Evolutionary conservation across 2,797 vertebrate species (phyloP).

Genomic region (Sphenopsis melanotis): DNA sequence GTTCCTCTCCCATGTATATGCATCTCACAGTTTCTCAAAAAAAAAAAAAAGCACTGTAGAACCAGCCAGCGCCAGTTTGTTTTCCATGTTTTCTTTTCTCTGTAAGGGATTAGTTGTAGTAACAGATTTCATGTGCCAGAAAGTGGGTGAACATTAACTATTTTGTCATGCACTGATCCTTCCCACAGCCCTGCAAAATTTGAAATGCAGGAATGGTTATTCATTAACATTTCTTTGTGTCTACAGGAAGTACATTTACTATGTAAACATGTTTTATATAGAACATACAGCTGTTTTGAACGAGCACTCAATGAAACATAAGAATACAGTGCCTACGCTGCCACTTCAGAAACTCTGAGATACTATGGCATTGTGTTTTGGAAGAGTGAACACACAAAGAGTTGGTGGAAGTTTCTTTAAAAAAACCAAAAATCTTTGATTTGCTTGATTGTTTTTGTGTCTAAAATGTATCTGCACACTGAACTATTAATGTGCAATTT

Average conservation of each 20-base stretch:
- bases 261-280: conserved; percentile 62
- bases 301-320: conserved; percentile 19
- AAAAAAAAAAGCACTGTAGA: background rate
- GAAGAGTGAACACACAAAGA: background rate
- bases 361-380: conserved; percentile 4
- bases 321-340: conserved; percentile 36
- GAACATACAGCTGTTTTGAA: conserved; percentile 60
- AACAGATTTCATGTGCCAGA: conserved; percentile 58
- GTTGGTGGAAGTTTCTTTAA: background rate
- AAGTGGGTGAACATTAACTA: conserved; percentile 57
- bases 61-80: background rate
- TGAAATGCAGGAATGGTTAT: conserved; percentile 56
- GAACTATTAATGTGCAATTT: background rate
- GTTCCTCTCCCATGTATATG: conserved; percentile 27
- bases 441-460: background rate
- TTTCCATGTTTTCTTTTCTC: conserved; percentile 56
- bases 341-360: conserved; percentile 25
- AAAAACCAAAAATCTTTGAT: background rate
- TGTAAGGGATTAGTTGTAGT: conserved; percentile 49
- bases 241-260: conserved; percentile 59
- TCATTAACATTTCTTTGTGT: conserved; percentile 63
- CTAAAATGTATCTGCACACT: background rate
- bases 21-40: conserved; percentile 16
- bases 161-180: conserved; percentile 58
- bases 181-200: conserved; percentile 48